A percentile compares a stretch with the other conserved stretches of the same genome.
Conservation (phyloP, 2,888 invertebrate species). For the Odontothrips loti region DNA sequence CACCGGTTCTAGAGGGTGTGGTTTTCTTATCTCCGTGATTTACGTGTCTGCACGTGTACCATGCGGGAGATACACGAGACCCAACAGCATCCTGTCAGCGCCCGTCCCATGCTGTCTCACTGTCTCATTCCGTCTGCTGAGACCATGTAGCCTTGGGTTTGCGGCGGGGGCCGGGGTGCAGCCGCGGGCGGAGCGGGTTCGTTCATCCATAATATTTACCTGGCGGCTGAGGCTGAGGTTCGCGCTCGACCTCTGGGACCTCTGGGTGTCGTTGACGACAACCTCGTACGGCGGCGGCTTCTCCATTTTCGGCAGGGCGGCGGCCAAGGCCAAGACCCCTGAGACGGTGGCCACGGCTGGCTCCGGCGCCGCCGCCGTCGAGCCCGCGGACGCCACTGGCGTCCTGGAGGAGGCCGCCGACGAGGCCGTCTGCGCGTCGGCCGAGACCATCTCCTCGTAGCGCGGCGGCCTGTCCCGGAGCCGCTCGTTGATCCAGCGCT, state of each 20-base stretch:
- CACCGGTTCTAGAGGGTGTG: too few relatives aligned
- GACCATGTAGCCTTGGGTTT: not conserved
- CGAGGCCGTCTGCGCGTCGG: not conserved
- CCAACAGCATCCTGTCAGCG: too few relatives aligned
- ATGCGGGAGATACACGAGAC: too few relatives aligned
- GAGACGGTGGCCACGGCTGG: not conserved
- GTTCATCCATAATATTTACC: not conserved
- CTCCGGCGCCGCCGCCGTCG: not conserved
- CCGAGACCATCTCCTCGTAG: not conserved
- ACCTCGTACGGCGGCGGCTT: not conserved
- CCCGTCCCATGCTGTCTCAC: not conserved
- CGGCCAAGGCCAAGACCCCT: not conserved
- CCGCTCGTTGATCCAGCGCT: conserved; percentile 18
- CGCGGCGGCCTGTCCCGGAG: conserved; percentile 9
- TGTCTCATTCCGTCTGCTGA: not conserved
- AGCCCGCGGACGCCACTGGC: not conserved
- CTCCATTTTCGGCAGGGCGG: not conserved
- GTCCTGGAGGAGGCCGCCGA: not conserved
- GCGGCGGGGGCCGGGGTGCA: not conserved
- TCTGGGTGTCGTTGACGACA: not conserved
- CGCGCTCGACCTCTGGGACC: not conserved
- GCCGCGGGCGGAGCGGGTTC: not conserved
- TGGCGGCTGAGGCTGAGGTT: not conserved
- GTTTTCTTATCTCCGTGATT: too few relatives aligned
- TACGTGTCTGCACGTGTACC: too few relatives aligned